Conservation (phyloP, 1,140 invertebrate genomes). For the Campoletis sonorensis region DNA sequence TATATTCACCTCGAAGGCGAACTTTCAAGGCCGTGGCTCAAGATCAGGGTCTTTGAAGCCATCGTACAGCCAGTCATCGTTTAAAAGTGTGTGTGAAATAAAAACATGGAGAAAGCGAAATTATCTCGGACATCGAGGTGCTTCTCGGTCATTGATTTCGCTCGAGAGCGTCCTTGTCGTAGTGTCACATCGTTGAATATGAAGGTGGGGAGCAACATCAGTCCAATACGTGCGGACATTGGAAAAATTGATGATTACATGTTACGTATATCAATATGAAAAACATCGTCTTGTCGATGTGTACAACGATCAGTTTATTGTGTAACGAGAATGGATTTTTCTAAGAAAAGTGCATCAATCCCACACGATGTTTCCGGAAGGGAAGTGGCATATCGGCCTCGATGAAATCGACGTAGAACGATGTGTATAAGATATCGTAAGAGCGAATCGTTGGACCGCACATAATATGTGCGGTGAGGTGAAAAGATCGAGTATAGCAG, state of each 20-base stretch:
- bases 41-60: constrained; percentile 21
- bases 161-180: too few species aligned
- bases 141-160: constrained; percentile 14
- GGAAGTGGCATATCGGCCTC: neutral
- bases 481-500: constrained; percentile 2
- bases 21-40: constrained; percentile 35
- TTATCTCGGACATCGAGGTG: constrained; percentile 24
- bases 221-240: too few species aligned
- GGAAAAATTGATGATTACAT: too few species aligned
- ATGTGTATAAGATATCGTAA: neutral
- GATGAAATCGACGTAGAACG: constrained; percentile 16
- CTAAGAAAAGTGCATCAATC: neutral
- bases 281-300: too few species aligned
- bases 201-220: neutral
- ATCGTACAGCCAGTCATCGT: neutral
- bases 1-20: constrained; percentile 32
- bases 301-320: too few species aligned
- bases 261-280: too few species aligned
- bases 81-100: neutral
- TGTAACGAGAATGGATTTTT: too few species aligned
- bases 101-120: neutral
- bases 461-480: constrained; percentile 16
- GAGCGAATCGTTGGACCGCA: neutral
- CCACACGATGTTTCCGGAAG: neutral
- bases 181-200: neutral